These are phyloP conservation scores for Lucifuga dentata DNA, from an alignment of 2,113 vertebrate species.

Conservation along the genomic window DNA sequence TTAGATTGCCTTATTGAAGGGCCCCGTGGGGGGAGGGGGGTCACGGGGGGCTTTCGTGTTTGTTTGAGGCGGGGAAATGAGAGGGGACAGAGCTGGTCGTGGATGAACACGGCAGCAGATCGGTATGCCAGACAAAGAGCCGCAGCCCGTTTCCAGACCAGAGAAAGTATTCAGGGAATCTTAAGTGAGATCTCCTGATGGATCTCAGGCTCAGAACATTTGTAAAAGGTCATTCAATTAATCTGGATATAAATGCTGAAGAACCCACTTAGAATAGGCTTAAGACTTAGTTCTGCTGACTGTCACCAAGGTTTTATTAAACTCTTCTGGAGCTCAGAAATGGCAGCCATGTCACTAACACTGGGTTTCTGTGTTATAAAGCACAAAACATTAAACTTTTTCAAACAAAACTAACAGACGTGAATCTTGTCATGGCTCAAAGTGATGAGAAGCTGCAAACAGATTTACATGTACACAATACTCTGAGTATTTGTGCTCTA, in stretches of 20 bases:
- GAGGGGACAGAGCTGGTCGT: constrained; percentile 66
- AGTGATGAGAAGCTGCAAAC: too few species aligned
- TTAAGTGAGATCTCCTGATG: constrained; percentile 34
- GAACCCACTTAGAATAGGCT: constrained; percentile 3
- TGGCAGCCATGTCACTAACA: not conserved
- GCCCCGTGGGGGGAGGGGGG: constrained; percentile 25
- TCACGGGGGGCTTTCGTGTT: constrained; percentile 82
- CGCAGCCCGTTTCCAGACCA: constrained; percentile 20
- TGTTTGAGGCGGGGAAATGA: constrained; percentile 84
- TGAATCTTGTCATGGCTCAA: too few species aligned
- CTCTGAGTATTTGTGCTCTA: too few species aligned
- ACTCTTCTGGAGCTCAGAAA: not conserved
- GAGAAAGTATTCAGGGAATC: constrained; percentile 49
- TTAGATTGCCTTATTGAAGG: constrained; percentile 86
- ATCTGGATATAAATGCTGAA: constrained; percentile 27
- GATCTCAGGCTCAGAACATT: constrained; percentile 28
- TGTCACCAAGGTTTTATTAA: not conserved
- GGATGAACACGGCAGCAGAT: constrained; percentile 49
- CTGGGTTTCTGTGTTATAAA: too few species aligned
- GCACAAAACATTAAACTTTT: too few species aligned
- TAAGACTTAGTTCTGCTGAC: not conserved
- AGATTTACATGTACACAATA: too few species aligned
- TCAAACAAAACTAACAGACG: too few species aligned
- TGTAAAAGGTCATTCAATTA: constrained; percentile 46
- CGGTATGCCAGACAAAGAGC: constrained; percentile 76